Percentiles rank a stretch among this genome's conserved stretches.
Evolutionary conservation across 23 tunicate genomes (phyloP).

Genomic region (Ciona savignyi): DNA sequence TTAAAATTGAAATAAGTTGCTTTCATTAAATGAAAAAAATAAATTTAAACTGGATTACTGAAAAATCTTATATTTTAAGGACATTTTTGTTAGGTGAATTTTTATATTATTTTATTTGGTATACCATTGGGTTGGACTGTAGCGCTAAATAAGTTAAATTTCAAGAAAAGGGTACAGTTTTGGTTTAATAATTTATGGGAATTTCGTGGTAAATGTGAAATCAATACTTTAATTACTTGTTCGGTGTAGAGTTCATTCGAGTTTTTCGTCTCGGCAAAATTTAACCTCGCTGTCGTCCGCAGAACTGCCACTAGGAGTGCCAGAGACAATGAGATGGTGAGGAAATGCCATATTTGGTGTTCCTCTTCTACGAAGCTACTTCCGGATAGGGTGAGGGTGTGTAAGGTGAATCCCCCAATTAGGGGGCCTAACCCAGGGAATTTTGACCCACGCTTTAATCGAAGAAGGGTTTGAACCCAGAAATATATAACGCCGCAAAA

Average conservation of each 20-base stretch:
- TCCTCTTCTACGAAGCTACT: constrained; percentile 93
- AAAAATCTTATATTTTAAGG: too few relatives aligned
- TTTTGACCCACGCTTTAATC: constrained; percentile 3
- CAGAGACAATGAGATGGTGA: constrained; percentile 1
- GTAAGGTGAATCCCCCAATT: constrained; percentile 40
- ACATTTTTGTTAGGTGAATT: too few relatives aligned
- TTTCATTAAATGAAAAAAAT: too few relatives aligned
- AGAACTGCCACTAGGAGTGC: background rate
- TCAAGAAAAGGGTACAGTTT: too few relatives aligned
- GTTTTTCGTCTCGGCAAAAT: background rate
- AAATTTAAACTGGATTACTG: too few relatives aligned
- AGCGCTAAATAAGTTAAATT: too few relatives aligned
- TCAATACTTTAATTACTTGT: too few relatives aligned
- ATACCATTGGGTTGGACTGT: too few relatives aligned
- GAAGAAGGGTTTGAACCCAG: constrained; percentile 22
- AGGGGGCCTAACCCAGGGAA: constrained; percentile 7
- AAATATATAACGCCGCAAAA: constrained; percentile 21
- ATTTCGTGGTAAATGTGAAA: too few relatives aligned
- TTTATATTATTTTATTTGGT: too few relatives aligned
- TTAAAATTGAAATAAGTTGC: too few relatives aligned
- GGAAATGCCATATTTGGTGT: constrained; percentile 87
- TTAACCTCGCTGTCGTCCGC: background rate
- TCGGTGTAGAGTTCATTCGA: background rate
- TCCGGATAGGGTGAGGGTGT: constrained; percentile 34
- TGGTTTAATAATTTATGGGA: too few relatives aligned